Conservation (phyloP, 2,113 vertebrate genomes). For the Scytalopus superciliaris region DNA sequence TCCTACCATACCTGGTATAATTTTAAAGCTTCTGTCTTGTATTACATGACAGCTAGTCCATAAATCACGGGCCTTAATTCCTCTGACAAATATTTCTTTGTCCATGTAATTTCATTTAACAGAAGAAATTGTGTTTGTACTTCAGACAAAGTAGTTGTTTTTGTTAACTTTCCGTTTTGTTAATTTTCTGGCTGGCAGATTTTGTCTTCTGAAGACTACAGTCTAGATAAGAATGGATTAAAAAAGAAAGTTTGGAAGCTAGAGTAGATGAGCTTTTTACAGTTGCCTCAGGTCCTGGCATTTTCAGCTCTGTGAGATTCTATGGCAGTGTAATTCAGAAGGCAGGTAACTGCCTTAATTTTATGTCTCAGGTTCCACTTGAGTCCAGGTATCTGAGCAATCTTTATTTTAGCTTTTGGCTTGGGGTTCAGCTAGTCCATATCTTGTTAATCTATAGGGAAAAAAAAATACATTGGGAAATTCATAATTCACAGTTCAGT, state of each 20-base stretch:
- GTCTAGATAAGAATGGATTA: neutral
- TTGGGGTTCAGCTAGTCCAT: neutral
- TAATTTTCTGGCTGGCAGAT: neutral
- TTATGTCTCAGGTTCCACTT: neutral
- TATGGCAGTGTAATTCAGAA: neutral
- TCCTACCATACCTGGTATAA: neutral
- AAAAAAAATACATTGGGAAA: neutral
- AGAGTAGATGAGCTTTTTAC: neutral
- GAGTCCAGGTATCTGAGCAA: neutral
- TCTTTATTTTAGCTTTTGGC: neutral
- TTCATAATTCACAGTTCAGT: neutral
- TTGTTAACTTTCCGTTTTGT: neutral
- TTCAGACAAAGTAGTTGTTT: neutral
- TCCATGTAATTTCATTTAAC: neutral
- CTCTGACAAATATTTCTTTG: neutral
- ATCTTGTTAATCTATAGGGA: neutral
- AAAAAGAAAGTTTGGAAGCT: neutral
- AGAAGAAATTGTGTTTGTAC: neutral
- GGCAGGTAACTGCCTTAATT: neutral
- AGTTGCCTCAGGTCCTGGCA: fast-evolving
- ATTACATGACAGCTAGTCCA: neutral
- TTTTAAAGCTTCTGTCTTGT: neutral
- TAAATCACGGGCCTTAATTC: neutral
- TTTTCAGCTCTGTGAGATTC: neutral
- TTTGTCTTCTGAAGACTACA: neutral